Percentiles rank a stretch among this genome's conserved stretches.
Evolutionary conservation across 2,113 vertebrate genomes (phyloP).

Genomic region (Sus scrofa): T2T-Sscrofa CM000812.6:74907501-74908000

Average conservation of each 20-base stretch:
- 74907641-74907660: neutral
- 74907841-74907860: neutral
- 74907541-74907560: too few species aligned
- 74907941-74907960: constrained; percentile 24
- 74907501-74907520: too few species aligned
- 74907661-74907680: neutral
- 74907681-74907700: neutral
- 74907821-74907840: neutral
- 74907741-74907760: neutral
- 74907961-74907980: neutral
- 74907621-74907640: neutral
- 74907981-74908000: constrained; percentile 51
- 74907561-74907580: neutral
- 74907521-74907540: too few species aligned
- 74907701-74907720: neutral
- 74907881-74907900: neutral
- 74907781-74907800: neutral
- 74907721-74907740: constrained; percentile 4
- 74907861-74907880: neutral
- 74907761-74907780: neutral
- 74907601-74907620: neutral
- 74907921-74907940: neutral
- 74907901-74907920: constrained; percentile 41
- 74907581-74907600: neutral
- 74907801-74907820: neutral